phyloP scores from a whole-genome alignment of 2,113 vertebrate genomes.

The Phalacrocorax carbo region DNA sequence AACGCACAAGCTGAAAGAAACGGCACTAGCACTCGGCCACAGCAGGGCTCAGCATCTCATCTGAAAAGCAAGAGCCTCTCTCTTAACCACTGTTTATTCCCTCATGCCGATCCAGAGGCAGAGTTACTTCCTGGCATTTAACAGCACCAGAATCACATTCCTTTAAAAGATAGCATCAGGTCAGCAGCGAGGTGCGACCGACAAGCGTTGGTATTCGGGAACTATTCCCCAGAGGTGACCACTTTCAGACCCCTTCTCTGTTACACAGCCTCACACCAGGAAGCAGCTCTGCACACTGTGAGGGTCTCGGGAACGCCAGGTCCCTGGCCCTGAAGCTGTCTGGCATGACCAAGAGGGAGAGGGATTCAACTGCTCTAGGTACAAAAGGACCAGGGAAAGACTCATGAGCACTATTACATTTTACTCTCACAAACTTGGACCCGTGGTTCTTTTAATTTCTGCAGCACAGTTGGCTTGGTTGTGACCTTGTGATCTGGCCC shows the following conservation, averaged over 20 bases:
- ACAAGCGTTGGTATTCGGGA: not conserved
- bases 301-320: not conserved
- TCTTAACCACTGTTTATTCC: not conserved
- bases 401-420: not conserved
- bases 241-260: not conserved
- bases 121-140: not conserved
- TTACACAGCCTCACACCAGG: not conserved
- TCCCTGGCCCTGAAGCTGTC: not conserved
- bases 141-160: not conserved
- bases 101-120: not conserved
- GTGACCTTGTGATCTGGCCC: not conserved
- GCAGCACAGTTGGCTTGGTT: not conserved
- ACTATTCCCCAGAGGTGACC: not conserved
- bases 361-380: not conserved
- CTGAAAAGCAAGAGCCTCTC: not conserved
- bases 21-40: not conserved
- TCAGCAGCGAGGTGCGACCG: not conserved
- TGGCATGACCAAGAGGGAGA: not conserved
- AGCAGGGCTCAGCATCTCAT: not conserved
- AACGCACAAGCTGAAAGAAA: not conserved
- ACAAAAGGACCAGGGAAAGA: not conserved
- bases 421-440: not conserved
- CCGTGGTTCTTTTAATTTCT: not conserved
- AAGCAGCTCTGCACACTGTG: not conserved
- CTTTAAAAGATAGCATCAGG: not conserved